phyloP scores from a whole-genome alignment of 2,113 vertebrate species.

The Lontra canadensis region DNA sequence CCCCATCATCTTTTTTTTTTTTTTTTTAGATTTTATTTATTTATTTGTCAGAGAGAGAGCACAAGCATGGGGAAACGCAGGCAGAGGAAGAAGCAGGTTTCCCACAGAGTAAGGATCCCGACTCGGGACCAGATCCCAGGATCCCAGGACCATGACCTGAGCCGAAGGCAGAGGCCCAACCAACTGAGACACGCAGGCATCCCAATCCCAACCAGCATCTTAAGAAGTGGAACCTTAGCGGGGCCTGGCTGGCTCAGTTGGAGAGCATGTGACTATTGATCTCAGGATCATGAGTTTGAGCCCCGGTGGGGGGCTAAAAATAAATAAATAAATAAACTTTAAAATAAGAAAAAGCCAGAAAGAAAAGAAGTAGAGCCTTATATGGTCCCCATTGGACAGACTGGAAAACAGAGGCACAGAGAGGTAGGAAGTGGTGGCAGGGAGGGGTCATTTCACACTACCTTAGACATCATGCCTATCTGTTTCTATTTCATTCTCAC shows the following conservation, averaged over 20 bases:
- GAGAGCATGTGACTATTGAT: not conserved
- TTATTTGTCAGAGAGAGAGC: no score
- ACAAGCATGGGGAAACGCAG: no score
- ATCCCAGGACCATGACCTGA: no score
- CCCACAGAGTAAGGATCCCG: no score
- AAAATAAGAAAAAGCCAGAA: not conserved
- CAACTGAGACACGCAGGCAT: no score
- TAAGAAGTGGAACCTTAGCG: not conserved
- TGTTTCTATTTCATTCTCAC: not conserved
- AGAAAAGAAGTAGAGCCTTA: not conserved
- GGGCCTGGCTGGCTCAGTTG: not conserved
- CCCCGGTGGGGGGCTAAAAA: not conserved
- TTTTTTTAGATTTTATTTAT: not conserved
- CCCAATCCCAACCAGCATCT: not conserved
- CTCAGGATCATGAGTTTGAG: not conserved
- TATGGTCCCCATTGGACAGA: not conserved
- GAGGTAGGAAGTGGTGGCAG: not conserved
- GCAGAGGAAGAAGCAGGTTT: no score
- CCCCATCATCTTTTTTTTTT: not conserved
- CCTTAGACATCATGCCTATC: not conserved
- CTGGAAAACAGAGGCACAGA: not conserved
- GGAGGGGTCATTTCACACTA: not conserved
- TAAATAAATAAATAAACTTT: not conserved
- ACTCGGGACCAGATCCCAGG: accelerated
- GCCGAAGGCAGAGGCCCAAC: no score